Evolutionary conservation across 2,888 invertebrate genomes (phyloP).

Genomic region (Megaustenia siamemsis): DNA sequence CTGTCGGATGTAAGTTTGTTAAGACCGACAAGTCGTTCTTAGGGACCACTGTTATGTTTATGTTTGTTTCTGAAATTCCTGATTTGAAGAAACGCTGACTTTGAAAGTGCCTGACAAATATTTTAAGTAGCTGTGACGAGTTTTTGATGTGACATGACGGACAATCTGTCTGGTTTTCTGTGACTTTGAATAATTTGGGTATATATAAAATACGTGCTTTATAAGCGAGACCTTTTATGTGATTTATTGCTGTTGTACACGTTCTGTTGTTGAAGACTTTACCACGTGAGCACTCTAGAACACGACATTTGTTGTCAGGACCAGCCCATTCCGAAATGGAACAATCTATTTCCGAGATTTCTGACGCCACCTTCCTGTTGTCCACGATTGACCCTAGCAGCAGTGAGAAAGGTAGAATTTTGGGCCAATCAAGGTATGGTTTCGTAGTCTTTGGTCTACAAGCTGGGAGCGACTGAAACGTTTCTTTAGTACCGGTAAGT

Average conservation of each 20-base stretch:
- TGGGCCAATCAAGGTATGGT: no score
- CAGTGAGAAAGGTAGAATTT: not conserved
- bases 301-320: conserved; percentile 14
- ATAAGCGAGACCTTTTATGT: conserved; percentile 26
- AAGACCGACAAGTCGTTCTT: no score
- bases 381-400: not conserved
- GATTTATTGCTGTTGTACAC: conserved; percentile 20
- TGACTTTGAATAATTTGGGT: not conserved
- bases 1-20: no score
- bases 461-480: not conserved
- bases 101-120: no score
- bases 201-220: not conserved
- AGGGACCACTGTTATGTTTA: no score
- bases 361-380: no score
- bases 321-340: not conserved
- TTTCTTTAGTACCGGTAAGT: not conserved
- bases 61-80: no score
- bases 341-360: not conserved
- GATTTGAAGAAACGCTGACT: not conserved
- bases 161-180: no score
- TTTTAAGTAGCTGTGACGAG: not conserved
- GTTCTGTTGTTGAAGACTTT: not conserved
- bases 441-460: no score
- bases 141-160: not conserved
- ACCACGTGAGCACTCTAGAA: conserved; percentile 8